These are phyloP conservation scores for Chloropsis hardwickii DNA, from an alignment of 2,113 vertebrate species.

Conservation along the genomic window DNA sequence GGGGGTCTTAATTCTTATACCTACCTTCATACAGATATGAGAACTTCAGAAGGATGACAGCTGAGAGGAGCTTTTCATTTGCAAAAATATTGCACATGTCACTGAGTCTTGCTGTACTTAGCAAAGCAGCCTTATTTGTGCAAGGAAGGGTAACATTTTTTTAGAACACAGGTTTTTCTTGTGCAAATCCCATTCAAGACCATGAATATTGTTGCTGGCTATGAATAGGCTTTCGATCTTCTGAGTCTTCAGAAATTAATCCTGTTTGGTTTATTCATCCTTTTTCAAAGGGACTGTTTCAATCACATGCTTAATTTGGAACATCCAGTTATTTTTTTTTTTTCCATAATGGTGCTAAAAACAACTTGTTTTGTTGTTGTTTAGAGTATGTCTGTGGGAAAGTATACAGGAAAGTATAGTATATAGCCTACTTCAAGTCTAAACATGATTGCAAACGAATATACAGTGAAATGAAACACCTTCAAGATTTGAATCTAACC, in stretches of 20 bases:
- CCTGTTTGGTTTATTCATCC: conserved; percentile 3
- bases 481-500: conserved; percentile 53
- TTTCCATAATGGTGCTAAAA: conserved; percentile 41
- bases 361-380: conserved; percentile 65
- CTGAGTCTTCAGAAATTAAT: conserved; percentile 1
- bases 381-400: conserved; percentile 60
- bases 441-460: conserved; percentile 43
- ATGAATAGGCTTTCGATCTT: not conserved
- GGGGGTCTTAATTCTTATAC: not conserved
- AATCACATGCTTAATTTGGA: conserved; percentile 37
- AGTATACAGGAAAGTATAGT: conserved; percentile 36
- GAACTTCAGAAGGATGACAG: not conserved
- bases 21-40: fast-evolving
- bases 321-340: not conserved
- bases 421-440: conserved; percentile 52
- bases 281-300: not conserved
- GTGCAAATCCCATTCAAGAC: not conserved
- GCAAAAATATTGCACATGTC: not conserved
- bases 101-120: not conserved
- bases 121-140: not conserved
- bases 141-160: not conserved
- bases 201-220: not conserved
- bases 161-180: not conserved
- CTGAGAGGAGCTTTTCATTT: not conserved
- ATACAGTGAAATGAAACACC: conserved; percentile 39